Conservation (phyloP, 2,888 invertebrate species). For the Drosophila diplacantha region DNA sequence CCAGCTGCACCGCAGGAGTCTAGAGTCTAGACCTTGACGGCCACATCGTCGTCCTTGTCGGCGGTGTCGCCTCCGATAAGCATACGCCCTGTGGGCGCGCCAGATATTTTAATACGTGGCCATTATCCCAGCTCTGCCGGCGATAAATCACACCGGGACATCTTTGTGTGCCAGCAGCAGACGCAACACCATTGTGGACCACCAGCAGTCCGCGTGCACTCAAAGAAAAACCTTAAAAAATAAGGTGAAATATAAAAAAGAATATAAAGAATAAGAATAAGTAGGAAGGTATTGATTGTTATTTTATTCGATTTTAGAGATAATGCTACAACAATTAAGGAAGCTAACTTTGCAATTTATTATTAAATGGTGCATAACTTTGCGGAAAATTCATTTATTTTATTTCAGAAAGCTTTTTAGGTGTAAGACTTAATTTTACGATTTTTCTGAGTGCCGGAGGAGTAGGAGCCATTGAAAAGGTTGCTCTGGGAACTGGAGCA, state of each 20-base stretch:
- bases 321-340: neutral
- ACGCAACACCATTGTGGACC: constrained; percentile 37
- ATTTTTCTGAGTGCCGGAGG: neutral
- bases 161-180: constrained; percentile 69
- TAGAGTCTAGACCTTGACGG: constrained; percentile 70
- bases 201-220: constrained; percentile 16
- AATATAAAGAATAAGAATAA: too few relatives aligned
- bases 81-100: constrained; percentile 64
- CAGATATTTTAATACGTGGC: constrained; percentile 72
- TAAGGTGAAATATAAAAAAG: neutral
- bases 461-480: constrained; percentile 19
- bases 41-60: constrained; percentile 47
- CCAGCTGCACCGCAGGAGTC: constrained; percentile 67
- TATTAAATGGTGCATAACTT: too few relatives aligned
- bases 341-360: too few relatives aligned
- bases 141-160: constrained; percentile 72
- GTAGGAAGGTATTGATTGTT: too few relatives aligned
- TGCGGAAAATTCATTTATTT: too few relatives aligned
- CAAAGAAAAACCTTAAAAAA: neutral
- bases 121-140: constrained; percentile 66
- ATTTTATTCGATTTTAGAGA: neutral
- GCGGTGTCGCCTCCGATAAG: constrained; percentile 63
- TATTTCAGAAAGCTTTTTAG: too few relatives aligned
- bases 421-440: neutral
- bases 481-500: constrained; percentile 48